A percentile compares a stretch with the other conserved stretches of the same genome.
phyloP scores from a whole-genome alignment of 2,797 vertebrate genomes.

The Eremophila alpestris region DNA sequence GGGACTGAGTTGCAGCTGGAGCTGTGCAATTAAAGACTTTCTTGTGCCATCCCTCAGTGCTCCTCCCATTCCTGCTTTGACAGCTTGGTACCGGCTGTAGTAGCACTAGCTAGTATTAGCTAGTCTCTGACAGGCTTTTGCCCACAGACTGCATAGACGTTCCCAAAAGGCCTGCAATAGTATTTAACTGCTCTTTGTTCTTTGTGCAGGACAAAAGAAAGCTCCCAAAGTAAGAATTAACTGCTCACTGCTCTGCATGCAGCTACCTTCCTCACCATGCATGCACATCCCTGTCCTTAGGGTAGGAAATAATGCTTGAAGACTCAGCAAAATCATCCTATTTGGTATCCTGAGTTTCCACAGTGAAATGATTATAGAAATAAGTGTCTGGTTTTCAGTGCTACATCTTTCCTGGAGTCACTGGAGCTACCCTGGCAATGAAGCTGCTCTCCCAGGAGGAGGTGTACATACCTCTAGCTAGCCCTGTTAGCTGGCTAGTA shows the following conservation, averaged over 20 bases:
- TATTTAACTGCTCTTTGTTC: neutral
- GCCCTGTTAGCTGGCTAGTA: neutral
- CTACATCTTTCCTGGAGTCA: neutral
- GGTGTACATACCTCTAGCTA: neutral
- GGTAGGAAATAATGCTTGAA: neutral
- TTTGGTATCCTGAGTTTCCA: neutral
- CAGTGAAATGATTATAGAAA: neutral
- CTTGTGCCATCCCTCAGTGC: neutral
- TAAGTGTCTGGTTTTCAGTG: neutral
- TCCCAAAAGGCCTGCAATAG: neutral
- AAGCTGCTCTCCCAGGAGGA: neutral
- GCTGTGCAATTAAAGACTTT: conserved; percentile 18
- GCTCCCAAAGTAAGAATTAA: neutral
- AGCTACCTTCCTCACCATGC: neutral
- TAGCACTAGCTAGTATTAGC: conserved; percentile 42
- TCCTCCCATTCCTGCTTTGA: conserved; percentile 48
- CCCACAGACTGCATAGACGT: neutral
- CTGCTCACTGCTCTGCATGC: neutral
- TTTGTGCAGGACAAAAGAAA: neutral
- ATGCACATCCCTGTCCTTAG: neutral
- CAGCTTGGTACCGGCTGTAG: conserved; percentile 22
- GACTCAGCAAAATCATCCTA: neutral
- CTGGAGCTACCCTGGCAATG: neutral
- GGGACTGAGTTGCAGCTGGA: conserved; percentile 17
- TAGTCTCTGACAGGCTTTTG: conserved; percentile 21